These are phyloP conservation scores for Bovichtus diacanthus DNA, from an alignment of 2,797 vertebrate genomes.

Conservation along the genomic window DNA sequence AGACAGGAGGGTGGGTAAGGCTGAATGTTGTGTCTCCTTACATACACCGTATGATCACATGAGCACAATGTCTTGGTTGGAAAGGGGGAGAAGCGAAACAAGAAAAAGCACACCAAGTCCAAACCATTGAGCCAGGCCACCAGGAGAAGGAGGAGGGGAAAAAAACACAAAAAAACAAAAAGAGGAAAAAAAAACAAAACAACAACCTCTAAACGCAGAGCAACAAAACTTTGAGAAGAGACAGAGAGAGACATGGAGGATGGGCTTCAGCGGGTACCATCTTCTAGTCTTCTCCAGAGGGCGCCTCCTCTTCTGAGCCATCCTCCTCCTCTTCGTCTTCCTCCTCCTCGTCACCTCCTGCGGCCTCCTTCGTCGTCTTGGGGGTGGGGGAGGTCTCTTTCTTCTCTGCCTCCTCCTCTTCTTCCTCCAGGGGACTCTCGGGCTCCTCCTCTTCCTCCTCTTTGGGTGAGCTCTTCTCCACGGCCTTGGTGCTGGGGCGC, in stretches of 20 bases:
- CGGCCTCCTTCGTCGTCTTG: constrained; percentile 86
- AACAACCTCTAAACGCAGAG: constrained; percentile 64
- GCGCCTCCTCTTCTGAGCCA: constrained; percentile 96
- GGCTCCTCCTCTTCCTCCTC: constrained; percentile 88
- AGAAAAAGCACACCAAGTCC: constrained; percentile 72
- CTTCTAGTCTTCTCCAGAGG: constrained; percentile 97
- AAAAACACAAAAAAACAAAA: constrained; percentile 36
- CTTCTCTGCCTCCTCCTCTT: constrained; percentile 90
- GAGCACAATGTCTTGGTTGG: constrained; percentile 50
- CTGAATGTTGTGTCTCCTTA: constrained; percentile 25
- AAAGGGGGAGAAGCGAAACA: background rate
- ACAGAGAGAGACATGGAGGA: constrained; percentile 50
- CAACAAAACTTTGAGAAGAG: constrained; percentile 64
- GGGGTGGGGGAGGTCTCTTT: constrained; percentile 88
- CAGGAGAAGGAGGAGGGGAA: constrained; percentile 45
- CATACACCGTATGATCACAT: constrained; percentile 36
- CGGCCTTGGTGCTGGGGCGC: constrained; percentile 92
- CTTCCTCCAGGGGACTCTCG: constrained; percentile 85
- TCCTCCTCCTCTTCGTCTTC: constrained; percentile 89
- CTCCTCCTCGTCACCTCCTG: constrained; percentile 79
- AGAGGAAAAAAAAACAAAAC: constrained; percentile 37
- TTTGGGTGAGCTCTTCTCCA: constrained; percentile 97
- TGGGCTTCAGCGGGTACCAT: constrained; percentile 62
- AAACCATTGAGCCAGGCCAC: constrained; percentile 87
- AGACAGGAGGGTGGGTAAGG: background rate